Evolutionary conservation across 1,140 invertebrate genomes (phyloP).

Genomic region (Diprion similis): DNA sequence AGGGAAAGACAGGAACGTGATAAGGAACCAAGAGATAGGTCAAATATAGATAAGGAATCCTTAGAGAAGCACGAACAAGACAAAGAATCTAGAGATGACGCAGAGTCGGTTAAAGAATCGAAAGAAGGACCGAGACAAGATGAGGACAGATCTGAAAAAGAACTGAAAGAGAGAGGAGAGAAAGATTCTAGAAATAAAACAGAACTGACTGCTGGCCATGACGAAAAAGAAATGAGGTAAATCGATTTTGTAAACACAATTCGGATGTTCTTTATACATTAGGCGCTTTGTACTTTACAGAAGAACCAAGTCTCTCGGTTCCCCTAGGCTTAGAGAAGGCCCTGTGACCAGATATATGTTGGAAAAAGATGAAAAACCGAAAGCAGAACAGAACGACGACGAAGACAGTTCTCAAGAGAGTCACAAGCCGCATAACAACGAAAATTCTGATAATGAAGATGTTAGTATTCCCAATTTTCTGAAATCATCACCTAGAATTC

Average conservation of each 20-base stretch:
- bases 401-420: constrained; percentile 51
- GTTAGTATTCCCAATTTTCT: constrained; percentile 28
- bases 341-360: constrained; percentile 50
- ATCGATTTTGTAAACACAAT: constrained; percentile 15
- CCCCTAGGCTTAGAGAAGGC: constrained; percentile 50
- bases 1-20: constrained; percentile 22
- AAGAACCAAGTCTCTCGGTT: constrained; percentile 50
- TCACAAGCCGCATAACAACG: constrained; percentile 53
- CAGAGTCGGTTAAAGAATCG: constrained; percentile 44
- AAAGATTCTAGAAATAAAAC: constrained; percentile 36
- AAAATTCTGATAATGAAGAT: constrained; percentile 57
- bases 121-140: neutral
- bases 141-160: constrained; percentile 34
- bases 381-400: constrained; percentile 44
- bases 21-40: constrained; percentile 38
- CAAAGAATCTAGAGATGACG: constrained; percentile 38
- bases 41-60: constrained; percentile 45
- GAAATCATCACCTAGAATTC: constrained; percentile 11
- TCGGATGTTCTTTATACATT: constrained; percentile 16
- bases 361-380: constrained; percentile 51
- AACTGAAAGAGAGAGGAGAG: constrained; percentile 40
- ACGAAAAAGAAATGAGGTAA: constrained; percentile 51
- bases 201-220: constrained; percentile 31
- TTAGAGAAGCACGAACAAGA: constrained; percentile 39
- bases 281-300: constrained; percentile 26